A percentile compares a stretch with the other conserved stretches of the same genome.
phyloP scores from a whole-genome alignment of 2,888 invertebrate species.

The Microchrysa polita region DNA sequence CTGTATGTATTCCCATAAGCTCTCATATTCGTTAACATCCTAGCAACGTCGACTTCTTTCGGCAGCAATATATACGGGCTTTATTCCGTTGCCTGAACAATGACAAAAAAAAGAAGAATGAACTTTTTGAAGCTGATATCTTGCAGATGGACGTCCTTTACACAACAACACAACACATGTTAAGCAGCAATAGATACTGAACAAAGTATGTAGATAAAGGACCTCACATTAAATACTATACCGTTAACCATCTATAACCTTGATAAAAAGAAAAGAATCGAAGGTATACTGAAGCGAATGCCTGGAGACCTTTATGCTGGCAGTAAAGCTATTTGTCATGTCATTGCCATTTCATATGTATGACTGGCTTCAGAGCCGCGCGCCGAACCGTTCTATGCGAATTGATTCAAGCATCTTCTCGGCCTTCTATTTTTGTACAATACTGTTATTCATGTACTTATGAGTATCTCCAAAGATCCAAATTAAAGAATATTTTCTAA shows the following conservation, averaged over 20 bases:
- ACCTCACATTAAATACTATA: conserved; percentile 2
- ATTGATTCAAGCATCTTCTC: too few relatives aligned
- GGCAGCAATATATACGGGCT: background rate
- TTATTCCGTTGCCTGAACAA: too few relatives aligned
- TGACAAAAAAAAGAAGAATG: background rate
- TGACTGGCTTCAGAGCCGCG: too few relatives aligned
- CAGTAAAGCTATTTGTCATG: background rate
- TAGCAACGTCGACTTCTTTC: background rate
- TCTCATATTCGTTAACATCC: background rate
- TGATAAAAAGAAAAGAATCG: background rate
- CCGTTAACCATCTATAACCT: background rate
- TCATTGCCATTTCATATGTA: conserved; percentile 2
- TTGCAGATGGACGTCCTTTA: background rate
- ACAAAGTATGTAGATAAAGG: conserved; percentile 5
- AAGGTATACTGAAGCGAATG: background rate
- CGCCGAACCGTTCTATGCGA: too few relatives aligned
- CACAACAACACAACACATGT: background rate
- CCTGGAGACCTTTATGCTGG: too few relatives aligned
- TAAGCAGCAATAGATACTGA: background rate
- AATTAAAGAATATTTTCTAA: too few relatives aligned
- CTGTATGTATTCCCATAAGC: too few relatives aligned
- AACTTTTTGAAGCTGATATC: background rate
- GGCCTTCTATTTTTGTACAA: too few relatives aligned
- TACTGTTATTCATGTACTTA: too few relatives aligned
- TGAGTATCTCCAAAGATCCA: too few relatives aligned